These are phyloP conservation scores for Malthinus seriepunctatus DNA, from an alignment of 2,888 invertebrate species.

Conservation along the genomic window DNA sequence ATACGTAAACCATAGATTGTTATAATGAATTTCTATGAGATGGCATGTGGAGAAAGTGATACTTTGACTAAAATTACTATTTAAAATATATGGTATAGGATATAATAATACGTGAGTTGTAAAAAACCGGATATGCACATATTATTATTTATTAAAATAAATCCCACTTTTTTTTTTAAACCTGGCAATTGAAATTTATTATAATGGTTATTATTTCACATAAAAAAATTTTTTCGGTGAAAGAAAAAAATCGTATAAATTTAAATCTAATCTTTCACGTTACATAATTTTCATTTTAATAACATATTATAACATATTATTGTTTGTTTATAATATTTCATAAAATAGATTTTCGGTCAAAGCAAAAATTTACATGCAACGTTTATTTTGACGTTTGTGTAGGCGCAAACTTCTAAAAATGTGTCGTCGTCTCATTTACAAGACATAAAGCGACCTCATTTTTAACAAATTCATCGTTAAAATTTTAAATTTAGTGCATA, in stretches of 20 bases:
- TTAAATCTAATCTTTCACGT: not conserved
- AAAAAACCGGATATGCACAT: slow-evolving; percentile 24
- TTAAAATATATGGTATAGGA: slow-evolving; percentile 19
- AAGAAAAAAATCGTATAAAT: too few species aligned
- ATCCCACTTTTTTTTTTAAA: slow-evolving; percentile 10
- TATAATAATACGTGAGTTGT: slow-evolving; percentile 15
- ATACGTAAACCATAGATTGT: slow-evolving; percentile 10
- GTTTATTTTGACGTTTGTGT: slow-evolving; percentile 9
- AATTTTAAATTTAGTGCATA: not conserved
- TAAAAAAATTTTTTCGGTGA: not conserved
- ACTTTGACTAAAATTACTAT: slow-evolving; percentile 11
- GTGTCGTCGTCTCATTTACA: slow-evolving; percentile 5
- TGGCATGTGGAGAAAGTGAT: slow-evolving; percentile 25
- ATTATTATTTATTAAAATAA: slow-evolving; percentile 22
- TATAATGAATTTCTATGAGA: slow-evolving; percentile 18
- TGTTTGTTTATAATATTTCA: not conserved
- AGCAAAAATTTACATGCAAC: slow-evolving; percentile 6
- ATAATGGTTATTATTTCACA: not conserved
- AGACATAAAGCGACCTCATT: slow-evolving; percentile 1
- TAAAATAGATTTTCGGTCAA: not conserved
- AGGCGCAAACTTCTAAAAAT: slow-evolving; percentile 1
- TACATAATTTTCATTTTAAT: slow-evolving; percentile 1
- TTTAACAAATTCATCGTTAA: not conserved
- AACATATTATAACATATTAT: not conserved
- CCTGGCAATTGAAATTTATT: slow-evolving; percentile 19